Conservation (phyloP, 2,113 vertebrate genomes). For the Numenius arquata region DNA sequence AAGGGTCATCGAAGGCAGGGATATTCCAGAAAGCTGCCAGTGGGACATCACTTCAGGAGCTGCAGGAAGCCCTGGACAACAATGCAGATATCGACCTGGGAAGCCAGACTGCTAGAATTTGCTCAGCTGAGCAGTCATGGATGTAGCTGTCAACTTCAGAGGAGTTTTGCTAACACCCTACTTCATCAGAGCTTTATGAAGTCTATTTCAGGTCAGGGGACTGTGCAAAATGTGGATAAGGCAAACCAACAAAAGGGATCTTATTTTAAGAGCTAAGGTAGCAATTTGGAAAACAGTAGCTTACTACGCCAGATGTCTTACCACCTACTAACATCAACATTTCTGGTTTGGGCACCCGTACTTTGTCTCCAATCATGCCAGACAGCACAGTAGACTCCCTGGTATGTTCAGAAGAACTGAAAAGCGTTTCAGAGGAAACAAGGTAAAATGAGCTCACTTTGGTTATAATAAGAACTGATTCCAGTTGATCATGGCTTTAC, state of each 20-base stretch:
- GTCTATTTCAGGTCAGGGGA: not conserved
- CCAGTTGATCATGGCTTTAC: not conserved
- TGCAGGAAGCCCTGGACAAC: accelerated
- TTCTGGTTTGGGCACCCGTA: not conserved
- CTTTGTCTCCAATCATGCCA: not conserved
- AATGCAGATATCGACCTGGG: accelerated
- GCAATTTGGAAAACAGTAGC: not conserved
- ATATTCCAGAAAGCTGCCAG: not conserved
- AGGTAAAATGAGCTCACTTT: not conserved
- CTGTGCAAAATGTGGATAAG: not conserved
- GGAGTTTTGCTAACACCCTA: not conserved
- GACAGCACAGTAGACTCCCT: not conserved
- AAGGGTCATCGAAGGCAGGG: accelerated
- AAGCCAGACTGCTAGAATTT: not conserved
- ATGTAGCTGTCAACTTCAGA: not conserved
- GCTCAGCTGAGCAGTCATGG: not conserved
- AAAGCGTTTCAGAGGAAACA: not conserved
- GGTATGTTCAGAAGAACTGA: not conserved
- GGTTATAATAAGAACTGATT: not conserved
- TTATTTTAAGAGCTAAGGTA: not conserved
- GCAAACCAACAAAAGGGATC: not conserved
- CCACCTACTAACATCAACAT: not conserved
- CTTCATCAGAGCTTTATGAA: not conserved
- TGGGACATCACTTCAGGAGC: not conserved
- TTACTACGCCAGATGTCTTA: not conserved